Conservation (phyloP, 2,113 vertebrate species). For the Axis porcinus region DNA sequence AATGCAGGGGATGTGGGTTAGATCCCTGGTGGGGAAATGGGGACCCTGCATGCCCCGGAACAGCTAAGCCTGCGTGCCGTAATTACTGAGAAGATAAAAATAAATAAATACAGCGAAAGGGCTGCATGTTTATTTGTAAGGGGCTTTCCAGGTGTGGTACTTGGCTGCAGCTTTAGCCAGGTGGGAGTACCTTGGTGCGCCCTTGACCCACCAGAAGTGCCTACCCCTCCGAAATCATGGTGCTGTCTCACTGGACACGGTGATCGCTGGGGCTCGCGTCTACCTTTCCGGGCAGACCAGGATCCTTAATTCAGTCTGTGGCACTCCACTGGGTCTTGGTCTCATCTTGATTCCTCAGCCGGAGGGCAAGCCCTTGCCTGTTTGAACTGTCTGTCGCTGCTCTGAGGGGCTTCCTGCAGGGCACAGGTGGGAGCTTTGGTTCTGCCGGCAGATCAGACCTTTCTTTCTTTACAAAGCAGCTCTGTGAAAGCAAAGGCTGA, state of each 20-base stretch:
- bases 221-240: background rate
- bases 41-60: background rate
- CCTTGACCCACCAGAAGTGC: background rate
- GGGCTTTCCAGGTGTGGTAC: background rate
- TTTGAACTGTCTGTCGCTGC: background rate
- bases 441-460: background rate
- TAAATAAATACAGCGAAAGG: background rate
- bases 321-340: accelerated
- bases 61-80: background rate
- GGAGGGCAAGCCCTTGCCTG: background rate
- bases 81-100: background rate
- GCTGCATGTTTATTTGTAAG: background rate
- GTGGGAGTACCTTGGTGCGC: background rate
- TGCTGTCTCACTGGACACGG: background rate
- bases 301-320: accelerated
- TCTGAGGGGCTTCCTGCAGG: background rate
- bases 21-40: background rate
- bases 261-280: background rate
- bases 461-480: background rate
- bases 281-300: background rate
- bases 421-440: background rate
- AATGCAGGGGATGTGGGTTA: background rate
- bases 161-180: background rate
- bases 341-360: background rate
- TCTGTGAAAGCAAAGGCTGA: background rate